Evolutionary conservation across 2,113 vertebrate species (phyloP), one percentile per base, ranked within the genome.

Genomic region (Plectropomus leopardus): DNA sequence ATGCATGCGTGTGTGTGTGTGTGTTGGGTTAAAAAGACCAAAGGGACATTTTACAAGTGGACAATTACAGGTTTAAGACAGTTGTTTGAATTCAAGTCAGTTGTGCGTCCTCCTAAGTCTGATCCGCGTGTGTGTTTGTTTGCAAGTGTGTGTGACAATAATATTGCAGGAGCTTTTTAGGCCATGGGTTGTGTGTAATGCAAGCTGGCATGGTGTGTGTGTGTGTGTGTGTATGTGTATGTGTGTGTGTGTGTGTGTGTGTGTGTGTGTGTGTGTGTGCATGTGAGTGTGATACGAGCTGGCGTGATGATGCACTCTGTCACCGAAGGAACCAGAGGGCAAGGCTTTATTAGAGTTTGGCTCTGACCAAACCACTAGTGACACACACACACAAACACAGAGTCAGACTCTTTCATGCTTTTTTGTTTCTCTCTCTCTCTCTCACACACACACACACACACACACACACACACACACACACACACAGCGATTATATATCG

Each of bases 241-340:
- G n/a, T n/a, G 32, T 50, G 60, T 70, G 76, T 59, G 68, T 67
- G 82, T 80, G 72, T 53, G 68, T 72, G 30, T 48, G 63, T 82
- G 64, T 45, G 17, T 70, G 78, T 70, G 47, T 48, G 42, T 68
- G 47, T 77, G 23, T 30, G 74, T 58, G 53, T 60, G 78, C 73
- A 55, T 60, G 64, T 72, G 87, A 82, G 78, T 59, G 71, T 81
- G 42, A 74, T 77, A 70, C 26, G 45, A 88, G 89, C 94, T 94
- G 88, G 93, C 90, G 85, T 88, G 96, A 96, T 95, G 95, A 97
- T 95, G 95, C 95, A 93, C 94, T 93, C 94, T 97, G 96, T 97
- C 97, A 96, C 88, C 79, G 93, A 77, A 90, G 92, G 94, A 97
- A 97, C 92, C 91, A 92, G 84, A 85, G 93, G 92, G 92, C 85